Evolutionary conservation across 2,113 vertebrate species (phyloP).

Genomic region (Actinemys pallida): DNA sequence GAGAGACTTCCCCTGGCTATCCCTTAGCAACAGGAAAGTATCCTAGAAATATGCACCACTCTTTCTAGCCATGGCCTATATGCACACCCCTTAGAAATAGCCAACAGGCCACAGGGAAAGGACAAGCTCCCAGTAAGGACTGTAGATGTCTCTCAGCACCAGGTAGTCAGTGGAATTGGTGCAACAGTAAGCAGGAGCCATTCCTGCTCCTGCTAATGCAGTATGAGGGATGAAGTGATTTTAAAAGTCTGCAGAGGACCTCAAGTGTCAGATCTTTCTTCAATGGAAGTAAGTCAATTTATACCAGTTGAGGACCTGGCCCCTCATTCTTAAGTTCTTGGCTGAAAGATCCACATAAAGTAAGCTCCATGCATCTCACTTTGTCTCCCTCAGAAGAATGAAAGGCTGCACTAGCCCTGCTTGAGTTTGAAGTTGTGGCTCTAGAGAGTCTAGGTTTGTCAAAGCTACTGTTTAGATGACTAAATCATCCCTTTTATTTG

Average conservation of each 20-base stretch:
- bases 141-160: not conserved
- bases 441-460: not conserved
- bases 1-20: not conserved
- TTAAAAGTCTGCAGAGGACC: not conserved
- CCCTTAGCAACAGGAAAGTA: not conserved
- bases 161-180: not conserved
- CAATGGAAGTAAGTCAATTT: not conserved
- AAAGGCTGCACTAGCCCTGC: not conserved
- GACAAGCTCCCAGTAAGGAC: not conserved
- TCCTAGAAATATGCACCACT: not conserved
- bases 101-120: not conserved
- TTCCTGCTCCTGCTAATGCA: not conserved
- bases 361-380: rapidly evolving
- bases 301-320: not conserved
- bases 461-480: not conserved
- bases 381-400: not conserved
- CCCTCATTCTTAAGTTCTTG: not conserved
- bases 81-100: not conserved
- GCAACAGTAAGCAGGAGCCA: not conserved
- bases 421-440: not conserved
- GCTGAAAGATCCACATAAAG: not conserved
- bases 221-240: not conserved
- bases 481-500: not conserved
- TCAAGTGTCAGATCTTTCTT: not conserved
- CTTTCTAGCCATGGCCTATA: not conserved